Conservation (phyloP, 2,888 invertebrate species). For the Phaedon cochleariae region DNA sequence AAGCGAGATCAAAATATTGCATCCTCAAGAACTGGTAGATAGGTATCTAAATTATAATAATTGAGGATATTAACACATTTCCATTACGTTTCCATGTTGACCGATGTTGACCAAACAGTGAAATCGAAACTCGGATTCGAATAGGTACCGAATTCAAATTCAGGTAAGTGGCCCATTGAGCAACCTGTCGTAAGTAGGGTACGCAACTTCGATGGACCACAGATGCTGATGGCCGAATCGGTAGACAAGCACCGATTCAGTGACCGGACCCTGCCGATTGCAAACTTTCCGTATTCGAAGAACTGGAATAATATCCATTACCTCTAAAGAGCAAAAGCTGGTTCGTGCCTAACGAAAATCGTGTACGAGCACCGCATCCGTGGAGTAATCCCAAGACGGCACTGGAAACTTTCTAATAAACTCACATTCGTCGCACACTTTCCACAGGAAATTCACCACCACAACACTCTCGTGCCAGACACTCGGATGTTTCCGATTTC, state of each 20-base stretch:
- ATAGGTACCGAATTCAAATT: slow-evolving; percentile 1
- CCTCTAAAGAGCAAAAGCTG: slow-evolving; percentile 45
- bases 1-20: no score
- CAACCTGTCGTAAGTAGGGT: slow-evolving; percentile 3
- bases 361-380: slow-evolving; percentile 50
- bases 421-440: slow-evolving; percentile 11
- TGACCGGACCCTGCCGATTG: background rate
- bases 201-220: background rate
- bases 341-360: slow-evolving; percentile 44
- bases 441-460: slow-evolving; percentile 1
- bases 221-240: background rate
- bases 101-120: no score
- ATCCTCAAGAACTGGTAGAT: no score
- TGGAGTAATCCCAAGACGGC: slow-evolving; percentile 35
- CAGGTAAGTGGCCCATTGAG: slow-evolving; percentile 15
- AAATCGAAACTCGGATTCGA: slow-evolving; percentile 9
- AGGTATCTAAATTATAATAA: background rate
- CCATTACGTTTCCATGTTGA: no score
- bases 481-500: background rate
- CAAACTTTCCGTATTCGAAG: background rate
- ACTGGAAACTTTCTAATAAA: slow-evolving; percentile 12
- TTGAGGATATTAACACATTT: background rate
- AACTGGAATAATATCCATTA: slow-evolving; percentile 14
- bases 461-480: slow-evolving; percentile 1
- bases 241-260: background rate